Evolutionary conservation across 1,140 invertebrate genomes (phyloP), one percentile per base, ranked within the genome.

Genomic region (Daktulosphaira vitifoliae): DNA sequence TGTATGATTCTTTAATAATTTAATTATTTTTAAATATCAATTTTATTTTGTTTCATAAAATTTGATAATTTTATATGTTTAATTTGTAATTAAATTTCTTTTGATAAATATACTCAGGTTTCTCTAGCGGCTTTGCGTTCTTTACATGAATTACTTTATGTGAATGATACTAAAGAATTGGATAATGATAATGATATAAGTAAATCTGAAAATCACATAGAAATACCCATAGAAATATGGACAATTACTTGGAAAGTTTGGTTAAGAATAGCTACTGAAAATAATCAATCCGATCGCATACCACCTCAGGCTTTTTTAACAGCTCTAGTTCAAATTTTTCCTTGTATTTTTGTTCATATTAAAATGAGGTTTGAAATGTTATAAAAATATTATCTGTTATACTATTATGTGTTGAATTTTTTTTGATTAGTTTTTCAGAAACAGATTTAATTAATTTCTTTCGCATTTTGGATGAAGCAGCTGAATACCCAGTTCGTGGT

Each of bases 51-150:
- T n/a, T n/a, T n/a, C n/a, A n/a, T n/a, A n/a, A n/a, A n/a, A n/a
- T n/a, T n/a, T n/a, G n/a, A n/a, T n/a, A n/a, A n/a, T n/a, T n/a
- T n/a, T n/a, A n/a, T n/a, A n/a, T n/a, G n/a, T n/a, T n/a, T n/a
- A n/a, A n/a, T n/a, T n/a, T n/a, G n/a, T n/a, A n/a, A n/a, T n/a
- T n/a, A n/a, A n/a, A n/a, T n/a, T n/a, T n/a, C n/a, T n/a, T n/a
- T n/a, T n/a, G n/a, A n/a, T n/a, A n/a, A n/a, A n/a, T n/a, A 33
- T 33, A 11, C 18, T 38, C 69, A 84, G 82, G 88, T 92, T n/a
- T 94, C 92, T 5, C 80, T 97, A 65, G 91, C 93, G 4, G 92
- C 93, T 3, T 75, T 98, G 2, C 96, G 96, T 75, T 93, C 93
- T 22, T 91, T 98, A 74, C 92, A 97, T 78, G 93, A 97, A 76